Base-by-base conservation (phyloP, 2,113 vertebrate genomes). In the Zootoca vivipara region DNA sequence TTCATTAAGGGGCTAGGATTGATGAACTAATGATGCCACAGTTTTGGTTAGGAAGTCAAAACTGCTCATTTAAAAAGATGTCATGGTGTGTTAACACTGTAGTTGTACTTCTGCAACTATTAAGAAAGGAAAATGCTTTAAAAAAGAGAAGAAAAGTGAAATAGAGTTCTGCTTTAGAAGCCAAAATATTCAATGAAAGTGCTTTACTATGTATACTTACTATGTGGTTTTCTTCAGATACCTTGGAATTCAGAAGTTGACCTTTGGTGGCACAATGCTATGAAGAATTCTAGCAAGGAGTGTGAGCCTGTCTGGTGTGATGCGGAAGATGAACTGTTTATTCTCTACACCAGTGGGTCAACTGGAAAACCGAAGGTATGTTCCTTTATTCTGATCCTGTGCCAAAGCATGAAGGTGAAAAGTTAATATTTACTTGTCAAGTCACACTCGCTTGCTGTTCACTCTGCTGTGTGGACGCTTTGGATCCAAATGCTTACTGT, bases 291-390 rank as follows among this genome's bases (percentile, higher is more conserved):
- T 33, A 97, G 97, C 3, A 96, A 96, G 0, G 97, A 98, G 93
- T 99, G 98, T 58, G 98, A 99, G 67, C 99, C 99, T 0, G 99
- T 98, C 95, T 99, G 99, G 99, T 99, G 98, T 7, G 97, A 98
- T 0, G 97, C 98, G 0, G 99, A 99, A 93, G 98, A 99, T 78
- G 98, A 97, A 1, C 98, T 99, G 67, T 99, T 99, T 94, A 98
- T 99, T 92, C 98, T 99, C 74, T 99, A 99, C 91, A 99, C 99
- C 0, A 99, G 99, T 2, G 99, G 99, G 86, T 99, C 99, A 2
- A 99, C 99, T 0, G 99, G 99, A 28, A 99, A 99, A 93, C 99
- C 99, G 24, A 99, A 99, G 98, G 99, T 98, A 94, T 8, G 82
- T 80, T 33, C 70, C 72, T 78, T n/a, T 56, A 58, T 69, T 86